Evolutionary conservation across 1,140 invertebrate genomes (phyloP).

Genomic region (Varroa destructor): DNA sequence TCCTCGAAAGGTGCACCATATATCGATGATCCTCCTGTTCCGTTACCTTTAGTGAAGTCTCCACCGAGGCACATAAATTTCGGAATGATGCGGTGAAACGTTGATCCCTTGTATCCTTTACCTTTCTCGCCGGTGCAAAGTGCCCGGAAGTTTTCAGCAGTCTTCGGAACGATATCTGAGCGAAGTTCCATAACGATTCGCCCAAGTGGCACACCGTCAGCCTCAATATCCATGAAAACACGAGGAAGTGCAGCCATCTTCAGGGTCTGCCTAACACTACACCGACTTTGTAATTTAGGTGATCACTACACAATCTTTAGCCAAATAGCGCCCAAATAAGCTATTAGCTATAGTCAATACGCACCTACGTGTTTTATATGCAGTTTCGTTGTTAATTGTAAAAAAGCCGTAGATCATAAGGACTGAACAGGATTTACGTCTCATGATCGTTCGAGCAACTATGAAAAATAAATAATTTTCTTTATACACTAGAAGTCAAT

Average conservation of each 20-base stretch:
- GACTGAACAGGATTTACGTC: too few species aligned
- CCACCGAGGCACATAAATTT: conserved; percentile 38
- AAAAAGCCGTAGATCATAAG: too few species aligned
- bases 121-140: conserved; percentile 86
- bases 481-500: too few species aligned
- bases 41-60: conserved; percentile 81
- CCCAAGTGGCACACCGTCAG: conserved; percentile 54
- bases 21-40: conserved; percentile 58
- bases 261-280: too few species aligned
- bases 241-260: conserved; percentile 40
- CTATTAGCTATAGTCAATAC: too few species aligned
- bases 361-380: too few species aligned
- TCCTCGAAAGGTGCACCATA: conserved; percentile 46
- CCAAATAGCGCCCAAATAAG: too few species aligned
- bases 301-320: too few species aligned
- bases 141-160: conserved; percentile 70
- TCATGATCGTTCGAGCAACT: too few species aligned
- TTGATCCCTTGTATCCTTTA: conserved; percentile 79
- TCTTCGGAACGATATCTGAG: not conserved
- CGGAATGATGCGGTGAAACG: conserved; percentile 52
- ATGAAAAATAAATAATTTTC: too few species aligned
- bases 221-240: conserved; percentile 77
- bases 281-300: too few species aligned
- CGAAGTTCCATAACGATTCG: conserved; percentile 49
- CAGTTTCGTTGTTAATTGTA: too few species aligned